Evolutionary conservation across 1,140 invertebrate species (phyloP), one percentile per base, ranked within the genome.

Genomic region (Platyura marginata): DNA sequence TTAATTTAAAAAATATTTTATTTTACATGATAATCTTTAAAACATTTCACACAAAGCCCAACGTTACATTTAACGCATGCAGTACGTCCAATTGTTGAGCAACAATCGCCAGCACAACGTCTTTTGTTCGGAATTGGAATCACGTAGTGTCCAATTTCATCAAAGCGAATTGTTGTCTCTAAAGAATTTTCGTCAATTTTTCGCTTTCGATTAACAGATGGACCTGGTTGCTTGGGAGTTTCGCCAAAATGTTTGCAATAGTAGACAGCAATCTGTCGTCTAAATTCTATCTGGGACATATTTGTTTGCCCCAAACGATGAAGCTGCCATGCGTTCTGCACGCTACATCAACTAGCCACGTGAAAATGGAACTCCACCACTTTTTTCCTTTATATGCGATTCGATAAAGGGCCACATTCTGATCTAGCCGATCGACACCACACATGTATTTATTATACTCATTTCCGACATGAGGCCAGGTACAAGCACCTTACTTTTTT

Each of bases 301-400:
- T 46, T 43, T 32, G 35, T 15, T 42, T 40, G 33, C 34, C 40
- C 37, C 19, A 29, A 40, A 11, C 41, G 32, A 29, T 48, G 45
- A 2, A 43, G 22, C 18, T 44, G 29, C 46, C 48, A 51, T 3
- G 46, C 46, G 52, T 56, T 56, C 32, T 54, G 25, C 21, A 50
- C 38, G 44, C 34, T 47, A 47, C 49, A 40, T 55, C 53, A 25
- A 59, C 37, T 35, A 37, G 44, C 34, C 47, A 47, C 49, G 39
- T 55, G 51, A 25, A 59, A 37, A 55, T 42, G 21, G 47, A 48
- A 47, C 46, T 55, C 48, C 47, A 54, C 50, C 48, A 55, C 42
- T 57, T 57, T 45, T 54, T 51, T 19, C 49, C 48, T 38, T 45
- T 43, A 36, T 54, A 45, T 25, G 43, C 48, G 18, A 51, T 53